phyloP scores from a whole-genome alignment of 2,113 vertebrate species.

The Turnix velox region DNA sequence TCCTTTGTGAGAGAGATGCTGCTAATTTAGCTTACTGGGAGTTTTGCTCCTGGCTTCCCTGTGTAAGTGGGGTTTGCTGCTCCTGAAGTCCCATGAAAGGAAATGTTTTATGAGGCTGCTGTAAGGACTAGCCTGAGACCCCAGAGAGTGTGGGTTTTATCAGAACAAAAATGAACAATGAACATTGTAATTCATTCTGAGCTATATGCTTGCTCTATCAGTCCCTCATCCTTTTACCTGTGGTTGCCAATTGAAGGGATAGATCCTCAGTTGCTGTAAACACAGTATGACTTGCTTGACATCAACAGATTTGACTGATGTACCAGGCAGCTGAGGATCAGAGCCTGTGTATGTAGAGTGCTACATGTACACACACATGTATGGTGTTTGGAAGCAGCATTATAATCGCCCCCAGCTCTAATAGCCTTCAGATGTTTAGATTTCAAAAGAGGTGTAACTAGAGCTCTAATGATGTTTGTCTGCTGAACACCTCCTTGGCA shows the following conservation, averaged over 20 bases:
- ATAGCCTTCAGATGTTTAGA: slow-evolving; percentile 22
- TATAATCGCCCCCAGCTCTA: background rate
- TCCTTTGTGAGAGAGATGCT: background rate
- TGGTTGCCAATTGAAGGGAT: background rate
- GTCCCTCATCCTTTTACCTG: background rate
- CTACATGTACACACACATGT: background rate
- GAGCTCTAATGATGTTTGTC: background rate
- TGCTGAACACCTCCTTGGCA: background rate
- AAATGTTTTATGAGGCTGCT: background rate
- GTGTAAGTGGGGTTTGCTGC: background rate
- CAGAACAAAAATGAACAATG: background rate
- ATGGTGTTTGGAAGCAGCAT: background rate
- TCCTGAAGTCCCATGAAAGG: background rate
- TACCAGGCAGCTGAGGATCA: slow-evolving; percentile 14
- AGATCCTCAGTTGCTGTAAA: background rate
- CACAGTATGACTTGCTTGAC: background rate
- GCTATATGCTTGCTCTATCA: background rate
- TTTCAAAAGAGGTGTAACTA: background rate
- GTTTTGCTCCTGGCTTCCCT: background rate
- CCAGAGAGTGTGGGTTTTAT: background rate
- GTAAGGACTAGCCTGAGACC: background rate
- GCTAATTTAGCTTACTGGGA: background rate
- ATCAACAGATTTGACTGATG: background rate
- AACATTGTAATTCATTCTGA: background rate
- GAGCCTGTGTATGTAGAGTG: background rate